Base-by-base conservation (phyloP, 2,113 vertebrate species). In the Hippoglossus stenolepis region DNA sequence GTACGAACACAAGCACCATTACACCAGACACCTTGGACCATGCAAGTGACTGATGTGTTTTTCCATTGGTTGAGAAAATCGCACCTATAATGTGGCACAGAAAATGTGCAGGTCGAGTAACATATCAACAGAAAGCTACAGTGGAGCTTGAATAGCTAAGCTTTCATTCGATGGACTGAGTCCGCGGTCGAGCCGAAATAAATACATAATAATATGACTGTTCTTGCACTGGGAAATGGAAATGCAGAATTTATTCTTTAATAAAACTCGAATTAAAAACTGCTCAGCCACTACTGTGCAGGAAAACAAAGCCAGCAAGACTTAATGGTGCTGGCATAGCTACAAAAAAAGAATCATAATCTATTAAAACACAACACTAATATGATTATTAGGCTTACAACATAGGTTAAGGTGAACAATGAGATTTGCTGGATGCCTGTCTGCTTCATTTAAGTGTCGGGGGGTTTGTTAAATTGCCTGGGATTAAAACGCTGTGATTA, bases 401-500 rank as follows among this genome's bases (percentile, higher is more conserved):
- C 57, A 49, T 49, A 43, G 51, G 40, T 78, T 26, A 43, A 57
- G 6, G 21, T 73, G 40, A 80, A 82, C 23, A 80, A 51, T 74
- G 65, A 58, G 47, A 71, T 69, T 69, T 71, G 40, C 31, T 68
- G 70, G 76, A 73, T 64, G 68, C 60, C 65, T 38, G 66, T 79
- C 70, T 81, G 40, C 56, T 65, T 67, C 51, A 56, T 59, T 73
- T 31, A 65, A 8, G 38, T 28, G 23, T 66, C 28, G 31, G 5
- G 31, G 24, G 31, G 43, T 13, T 68, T 69, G 69, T 82, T 74
- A 51, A 61, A 67, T 45, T 72, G 58, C 35, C 64, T 61, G 24
- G 68, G 77, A 79, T 86, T 86, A 76, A 73, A 81, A 79, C 21
- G 40, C 72, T 24, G 24, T 40, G 53, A 79, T 76, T 73, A 73